Conservation (phyloP, 2,888 invertebrate species). For the Drosophila tanythrix region DNA sequence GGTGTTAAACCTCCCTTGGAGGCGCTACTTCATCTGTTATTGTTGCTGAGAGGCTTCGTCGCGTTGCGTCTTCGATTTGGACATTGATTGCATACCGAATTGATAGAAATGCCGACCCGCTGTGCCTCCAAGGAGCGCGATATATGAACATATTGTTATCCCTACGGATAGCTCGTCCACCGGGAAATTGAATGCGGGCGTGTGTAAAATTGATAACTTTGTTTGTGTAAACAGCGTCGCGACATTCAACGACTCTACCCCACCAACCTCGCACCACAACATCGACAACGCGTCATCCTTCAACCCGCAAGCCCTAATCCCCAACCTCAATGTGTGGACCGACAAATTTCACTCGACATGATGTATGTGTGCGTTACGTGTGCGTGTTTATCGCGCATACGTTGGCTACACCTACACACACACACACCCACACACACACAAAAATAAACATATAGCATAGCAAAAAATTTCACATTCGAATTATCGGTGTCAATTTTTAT, state of each 20-base stretch:
- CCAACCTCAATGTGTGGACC: constrained; percentile 19
- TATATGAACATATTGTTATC: constrained; percentile 59
- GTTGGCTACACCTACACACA: constrained; percentile 33
- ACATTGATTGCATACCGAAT: constrained; percentile 83
- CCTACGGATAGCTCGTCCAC: constrained; percentile 55
- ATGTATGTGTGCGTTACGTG: constrained; percentile 69
- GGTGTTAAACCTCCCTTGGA: constrained; percentile 38
- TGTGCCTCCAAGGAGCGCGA: constrained; percentile 15
- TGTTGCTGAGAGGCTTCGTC: constrained; percentile 62
- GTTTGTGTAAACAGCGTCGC: constrained; percentile 79
- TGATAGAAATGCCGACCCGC: constrained; percentile 67
- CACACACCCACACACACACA: constrained; percentile 12
- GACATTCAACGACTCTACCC: constrained; percentile 53
- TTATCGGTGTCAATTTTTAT: constrained; percentile 81
- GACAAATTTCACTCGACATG: constrained; percentile 70
- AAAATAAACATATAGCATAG: constrained; percentile 7
- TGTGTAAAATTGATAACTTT: constrained; percentile 79
- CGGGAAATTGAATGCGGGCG: constrained; percentile 66
- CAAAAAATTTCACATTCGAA: constrained; percentile 54
- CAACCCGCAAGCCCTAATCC: background rate
- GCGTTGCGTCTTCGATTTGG: constrained; percentile 74
- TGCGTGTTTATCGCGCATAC: constrained; percentile 74
- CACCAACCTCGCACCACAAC: background rate
- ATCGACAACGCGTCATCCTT: background rate
- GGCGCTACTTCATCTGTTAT: constrained; percentile 41